These are phyloP conservation scores for Rhingia rostrata DNA, from an alignment of 2,888 invertebrate species.

Conservation along the genomic window DNA sequence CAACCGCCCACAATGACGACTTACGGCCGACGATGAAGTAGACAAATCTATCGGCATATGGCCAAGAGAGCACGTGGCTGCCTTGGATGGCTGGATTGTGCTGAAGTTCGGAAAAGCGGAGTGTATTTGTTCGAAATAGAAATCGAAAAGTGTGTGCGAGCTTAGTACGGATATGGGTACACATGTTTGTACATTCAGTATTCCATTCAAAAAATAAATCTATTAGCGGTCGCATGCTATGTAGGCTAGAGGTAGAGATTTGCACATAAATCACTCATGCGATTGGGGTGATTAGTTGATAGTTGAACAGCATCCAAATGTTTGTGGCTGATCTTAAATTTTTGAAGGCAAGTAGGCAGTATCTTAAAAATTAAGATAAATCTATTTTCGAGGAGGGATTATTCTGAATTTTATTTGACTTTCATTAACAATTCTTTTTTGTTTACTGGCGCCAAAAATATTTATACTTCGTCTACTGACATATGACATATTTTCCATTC, in stretches of 20 bases:
- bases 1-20: slow-evolving; percentile 46
- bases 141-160: slow-evolving; percentile 37
- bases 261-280: slow-evolving; percentile 19
- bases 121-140: slow-evolving; percentile 44
- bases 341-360: slow-evolving; percentile 12
- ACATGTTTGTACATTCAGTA: not conserved
- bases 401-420: not conserved
- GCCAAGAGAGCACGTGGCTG: slow-evolving; percentile 39
- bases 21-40: slow-evolving; percentile 36
- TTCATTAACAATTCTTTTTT: no score
- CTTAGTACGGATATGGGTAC: slow-evolving; percentile 4
- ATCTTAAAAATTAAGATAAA: slow-evolving; percentile 45
- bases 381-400: slow-evolving; percentile 32
- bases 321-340: slow-evolving; percentile 19
- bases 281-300: slow-evolving; percentile 32
- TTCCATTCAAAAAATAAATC: slow-evolving; percentile 52
- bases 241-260: slow-evolving; percentile 19
- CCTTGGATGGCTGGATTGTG: not conserved
- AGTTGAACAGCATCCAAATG: slow-evolving; percentile 17
- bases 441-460: no score
- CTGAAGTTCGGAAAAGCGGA: slow-evolving; percentile 32
- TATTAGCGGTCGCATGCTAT: slow-evolving; percentile 36
- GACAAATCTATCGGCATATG: slow-evolving; percentile 2
- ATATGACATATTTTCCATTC: no score
- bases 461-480: no score